Evolutionary conservation across 2,888 invertebrate species (phyloP), one percentile per base, ranked within the genome.

Genomic region (Catocala nupta): DNA sequence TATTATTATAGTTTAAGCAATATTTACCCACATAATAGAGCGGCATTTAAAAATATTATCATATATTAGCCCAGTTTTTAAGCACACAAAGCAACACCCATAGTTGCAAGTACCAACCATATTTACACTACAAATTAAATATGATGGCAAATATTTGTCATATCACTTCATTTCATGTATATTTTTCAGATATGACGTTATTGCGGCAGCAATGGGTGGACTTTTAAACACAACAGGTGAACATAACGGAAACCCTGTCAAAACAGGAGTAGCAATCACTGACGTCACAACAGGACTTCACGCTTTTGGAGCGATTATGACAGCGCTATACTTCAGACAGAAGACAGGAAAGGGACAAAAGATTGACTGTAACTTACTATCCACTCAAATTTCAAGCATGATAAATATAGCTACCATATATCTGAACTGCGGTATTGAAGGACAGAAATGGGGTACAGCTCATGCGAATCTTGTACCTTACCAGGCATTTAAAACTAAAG

Each of bases 381-480:
- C 98, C 0, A 98, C 99, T 0, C 99, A 99, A 95, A 95, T 99
- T 43, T 96, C 98, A 0, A 96, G 96, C 80, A 95, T 99, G 85
- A 97, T 98, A 25, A 99, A 99, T 85, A 95, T 99, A 10, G 99
- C 96, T 0, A 97, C 97, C 0, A 98, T 98, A 90, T 99, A 97
- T 88, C 92, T 99, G 36, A 99, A 99, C 87, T 96, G 96, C 52
- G 97, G 96, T 0, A 94, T 95, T 33, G 97, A 98, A 80, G 97
- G 97, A 0, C 92, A 95, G 63, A 95, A 98, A 55, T 97, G 97
- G 96, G 99, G 99, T n/a, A 99, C 99, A 0, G 97, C 97, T 0
- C 99, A 99, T 87, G 97, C 96, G 65, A 98, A 98, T 84, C 96
- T 99, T 65, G 99, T 99, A 0, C 99, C 99, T 0, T 99, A 99